A percentile compares a stretch with the other conserved stretches of the same genome.
phyloP scores from a whole-genome alignment of 1,140 invertebrate species.

The Popillia japonica region DNA sequence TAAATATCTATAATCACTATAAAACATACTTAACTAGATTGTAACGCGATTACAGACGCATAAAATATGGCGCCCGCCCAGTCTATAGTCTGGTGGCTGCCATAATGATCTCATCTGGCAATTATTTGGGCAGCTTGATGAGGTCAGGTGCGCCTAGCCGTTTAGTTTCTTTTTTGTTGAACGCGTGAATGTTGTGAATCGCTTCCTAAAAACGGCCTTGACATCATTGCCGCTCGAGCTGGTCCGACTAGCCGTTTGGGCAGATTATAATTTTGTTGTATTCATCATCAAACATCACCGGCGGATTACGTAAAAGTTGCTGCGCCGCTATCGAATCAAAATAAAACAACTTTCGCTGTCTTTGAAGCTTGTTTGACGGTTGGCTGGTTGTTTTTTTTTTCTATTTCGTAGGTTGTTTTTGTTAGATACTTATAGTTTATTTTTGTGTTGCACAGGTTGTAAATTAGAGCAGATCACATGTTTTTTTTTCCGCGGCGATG shows the following conservation, averaged over 20 bases:
- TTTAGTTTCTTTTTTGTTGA: not conserved
- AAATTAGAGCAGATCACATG: not conserved
- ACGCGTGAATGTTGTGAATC: not conserved
- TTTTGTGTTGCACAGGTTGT: not conserved
- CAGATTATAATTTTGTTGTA: not conserved
- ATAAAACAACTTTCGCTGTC: slow-evolving; percentile 28
- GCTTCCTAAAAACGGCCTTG: slow-evolving; percentile 21
- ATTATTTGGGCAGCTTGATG: slow-evolving; percentile 12
- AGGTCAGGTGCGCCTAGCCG: slow-evolving; percentile 14
- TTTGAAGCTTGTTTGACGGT: not conserved
- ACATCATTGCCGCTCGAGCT: slow-evolving; percentile 15
- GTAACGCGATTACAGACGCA: not conserved
- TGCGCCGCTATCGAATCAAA: not conserved
- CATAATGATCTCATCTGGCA: slow-evolving; percentile 27
- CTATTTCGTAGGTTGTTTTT: not conserved
- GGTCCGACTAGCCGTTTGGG: not conserved
- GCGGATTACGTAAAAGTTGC: not conserved
- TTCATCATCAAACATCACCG: not conserved
- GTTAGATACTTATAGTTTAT: not conserved
- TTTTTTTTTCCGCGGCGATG: not conserved
- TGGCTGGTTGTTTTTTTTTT: not conserved
- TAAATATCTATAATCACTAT: not conserved
- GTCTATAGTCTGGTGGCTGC: not conserved
- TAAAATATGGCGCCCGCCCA: not conserved
- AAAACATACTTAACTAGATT: no score